Percentiles rank a stretch among this genome's conserved stretches.
Conservation (phyloP, 2,797 vertebrate genomes). For the Heteromormyrus szaboi region DNA sequence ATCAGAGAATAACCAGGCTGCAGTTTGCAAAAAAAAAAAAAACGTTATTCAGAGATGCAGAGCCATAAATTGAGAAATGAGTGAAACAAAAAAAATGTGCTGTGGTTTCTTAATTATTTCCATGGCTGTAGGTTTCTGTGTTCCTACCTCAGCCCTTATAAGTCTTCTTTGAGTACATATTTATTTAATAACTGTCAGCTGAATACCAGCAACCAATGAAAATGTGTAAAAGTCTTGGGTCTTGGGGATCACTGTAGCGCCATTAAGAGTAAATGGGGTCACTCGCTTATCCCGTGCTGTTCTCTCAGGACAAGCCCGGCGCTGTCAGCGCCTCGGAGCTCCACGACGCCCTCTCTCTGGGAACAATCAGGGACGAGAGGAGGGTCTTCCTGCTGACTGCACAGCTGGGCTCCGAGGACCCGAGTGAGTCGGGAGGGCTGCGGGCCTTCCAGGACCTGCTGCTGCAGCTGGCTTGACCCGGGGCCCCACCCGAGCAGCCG, state of each 20-base stretch:
- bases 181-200: not conserved
- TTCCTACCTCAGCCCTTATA: not conserved
- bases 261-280: not conserved
- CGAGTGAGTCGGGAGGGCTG: slow-evolving; percentile 52
- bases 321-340: slow-evolving; percentile 69
- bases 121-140: not conserved
- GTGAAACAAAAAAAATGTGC: not conserved
- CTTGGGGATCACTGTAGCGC: not conserved
- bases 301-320: slow-evolving; percentile 63
- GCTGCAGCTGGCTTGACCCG: slow-evolving; percentile 65
- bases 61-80: not conserved
- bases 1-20: not conserved
- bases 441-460: slow-evolving; percentile 71
- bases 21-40: not conserved
- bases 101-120: not conserved
- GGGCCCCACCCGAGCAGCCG: not conserved
- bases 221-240: not conserved
- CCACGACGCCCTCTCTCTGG: slow-evolving; percentile 67
- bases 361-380: slow-evolving; percentile 47
- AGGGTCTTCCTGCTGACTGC: slow-evolving; percentile 71
- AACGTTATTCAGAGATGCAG: not conserved
- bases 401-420: slow-evolving; percentile 60
- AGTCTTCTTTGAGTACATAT: not conserved
- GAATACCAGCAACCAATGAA: not conserved
- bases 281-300: too few species aligned